phyloP scores from a whole-genome alignment of 2,888 invertebrate genomes.

The Pollenia labialis region DNA sequence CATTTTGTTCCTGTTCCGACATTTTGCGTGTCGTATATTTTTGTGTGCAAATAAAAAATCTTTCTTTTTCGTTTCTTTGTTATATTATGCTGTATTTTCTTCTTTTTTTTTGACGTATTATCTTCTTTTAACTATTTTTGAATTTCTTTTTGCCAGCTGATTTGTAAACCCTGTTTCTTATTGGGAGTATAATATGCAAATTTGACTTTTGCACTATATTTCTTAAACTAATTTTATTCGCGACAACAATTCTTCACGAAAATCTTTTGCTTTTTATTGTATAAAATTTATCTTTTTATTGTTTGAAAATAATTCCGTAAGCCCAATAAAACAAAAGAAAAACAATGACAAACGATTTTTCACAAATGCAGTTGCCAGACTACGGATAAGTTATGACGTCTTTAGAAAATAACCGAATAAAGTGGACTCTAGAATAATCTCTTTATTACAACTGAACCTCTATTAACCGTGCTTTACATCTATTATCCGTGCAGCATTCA shows the following conservation, averaged over 20 bases:
- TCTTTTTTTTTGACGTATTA: conserved; percentile 57
- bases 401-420: neutral
- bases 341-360: conserved; percentile 72
- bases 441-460: no score
- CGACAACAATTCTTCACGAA: conserved; percentile 10
- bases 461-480: no score
- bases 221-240: conserved; percentile 26
- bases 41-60: conserved; percentile 48
- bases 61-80: conserved; percentile 63
- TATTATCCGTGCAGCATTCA: no score
- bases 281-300: conserved; percentile 22
- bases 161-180: conserved; percentile 47
- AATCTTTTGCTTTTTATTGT: conserved; percentile 38
- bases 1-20: conserved; percentile 74
- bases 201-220: conserved; percentile 37
- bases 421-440: neutral
- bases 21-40: conserved; percentile 63
- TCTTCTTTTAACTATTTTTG: conserved; percentile 33
- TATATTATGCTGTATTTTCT: conserved; percentile 34
- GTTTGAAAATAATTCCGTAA: conserved; percentile 42
- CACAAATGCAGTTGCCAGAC: conserved; percentile 43
- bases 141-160: conserved; percentile 63
- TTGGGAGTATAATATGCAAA: conserved; percentile 43
- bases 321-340: conserved; percentile 64
- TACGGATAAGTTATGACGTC: neutral